Evolutionary conservation across 2,888 invertebrate species (phyloP).

Genomic region (Euproctis similis): DNA sequence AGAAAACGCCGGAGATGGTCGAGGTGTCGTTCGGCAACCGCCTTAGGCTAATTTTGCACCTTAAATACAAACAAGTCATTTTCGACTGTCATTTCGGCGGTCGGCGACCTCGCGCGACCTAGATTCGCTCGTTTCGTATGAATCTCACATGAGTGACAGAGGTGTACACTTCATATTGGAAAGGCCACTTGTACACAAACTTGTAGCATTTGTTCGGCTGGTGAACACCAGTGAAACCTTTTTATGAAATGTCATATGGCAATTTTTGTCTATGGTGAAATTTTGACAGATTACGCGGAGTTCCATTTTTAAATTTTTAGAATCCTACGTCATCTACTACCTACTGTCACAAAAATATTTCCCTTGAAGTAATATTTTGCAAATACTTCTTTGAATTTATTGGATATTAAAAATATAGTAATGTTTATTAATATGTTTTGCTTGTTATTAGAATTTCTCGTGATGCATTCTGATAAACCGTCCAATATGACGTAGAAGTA

Average conservation of each 20-base stretch:
- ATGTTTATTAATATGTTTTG: too few species aligned
- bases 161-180: slow-evolving; percentile 5
- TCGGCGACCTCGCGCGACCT: slow-evolving; percentile 8
- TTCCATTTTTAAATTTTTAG: not conserved
- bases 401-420: too few species aligned
- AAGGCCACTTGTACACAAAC: slow-evolving; percentile 6
- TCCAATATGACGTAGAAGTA: too few species aligned
- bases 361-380: too few species aligned
- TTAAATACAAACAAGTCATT: slow-evolving; percentile 8
- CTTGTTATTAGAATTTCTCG: too few species aligned
- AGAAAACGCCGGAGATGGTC: slow-evolving; percentile 5
- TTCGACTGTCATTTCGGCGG: slow-evolving; percentile 7
- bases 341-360: too few species aligned
- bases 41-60: slow-evolving; percentile 2
- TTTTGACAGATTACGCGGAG: not conserved
- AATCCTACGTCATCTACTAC: too few species aligned
- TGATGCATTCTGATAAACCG: too few species aligned
- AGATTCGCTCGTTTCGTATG: slow-evolving; percentile 8
- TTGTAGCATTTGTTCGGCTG: not conserved
- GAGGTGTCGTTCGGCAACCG: slow-evolving; percentile 1
- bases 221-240: not conserved
- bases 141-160: slow-evolving; percentile 8
- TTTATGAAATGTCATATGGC: not conserved
- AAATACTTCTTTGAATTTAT: too few species aligned
- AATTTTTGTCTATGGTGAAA: not conserved